A percentile compares a stretch with the other conserved stretches of the same genome.
These are phyloP conservation scores for Odontophorus gujanensis DNA, from an alignment of 2,113 vertebrate species.

Conservation along the genomic window DNA sequence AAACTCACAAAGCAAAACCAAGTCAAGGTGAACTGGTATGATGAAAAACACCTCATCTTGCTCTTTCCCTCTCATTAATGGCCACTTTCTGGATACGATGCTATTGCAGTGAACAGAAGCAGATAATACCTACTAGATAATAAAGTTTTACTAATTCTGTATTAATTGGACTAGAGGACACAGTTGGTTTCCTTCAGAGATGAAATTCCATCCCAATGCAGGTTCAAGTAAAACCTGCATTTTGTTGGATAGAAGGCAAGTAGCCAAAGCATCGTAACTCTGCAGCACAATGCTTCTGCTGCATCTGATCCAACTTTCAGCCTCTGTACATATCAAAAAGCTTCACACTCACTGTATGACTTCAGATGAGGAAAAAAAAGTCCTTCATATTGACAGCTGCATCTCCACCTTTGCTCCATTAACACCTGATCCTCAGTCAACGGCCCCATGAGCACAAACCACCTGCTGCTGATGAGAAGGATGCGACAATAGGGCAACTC, in stretches of 20 bases:
- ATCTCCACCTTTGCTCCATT: not conserved
- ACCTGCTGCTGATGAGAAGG: not conserved
- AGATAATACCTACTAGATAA: not conserved
- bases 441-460: fast-evolving
- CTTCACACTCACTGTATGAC: not conserved
- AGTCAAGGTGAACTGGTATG: not conserved
- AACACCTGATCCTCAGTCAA: not conserved
- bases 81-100: not conserved
- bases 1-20: not conserved
- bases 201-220: not conserved
- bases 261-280: not conserved
- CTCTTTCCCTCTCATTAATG: not conserved
- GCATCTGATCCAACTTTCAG: not conserved
- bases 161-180: not conserved
- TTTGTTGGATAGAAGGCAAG: not conserved
- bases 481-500: not conserved
- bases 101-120: not conserved
- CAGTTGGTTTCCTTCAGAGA: not conserved
- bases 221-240: not conserved
- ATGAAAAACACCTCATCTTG: not conserved
- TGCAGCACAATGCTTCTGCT: fast-evolving
- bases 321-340: not conserved
- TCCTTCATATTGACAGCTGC: not conserved
- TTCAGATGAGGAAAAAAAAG: not conserved
- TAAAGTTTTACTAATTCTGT: not conserved